Percentiles rank a stretch among this genome's conserved stretches.
Evolutionary conservation across 1,140 invertebrate species (phyloP).

Genomic region (Hesperophylax magnus): DNA sequence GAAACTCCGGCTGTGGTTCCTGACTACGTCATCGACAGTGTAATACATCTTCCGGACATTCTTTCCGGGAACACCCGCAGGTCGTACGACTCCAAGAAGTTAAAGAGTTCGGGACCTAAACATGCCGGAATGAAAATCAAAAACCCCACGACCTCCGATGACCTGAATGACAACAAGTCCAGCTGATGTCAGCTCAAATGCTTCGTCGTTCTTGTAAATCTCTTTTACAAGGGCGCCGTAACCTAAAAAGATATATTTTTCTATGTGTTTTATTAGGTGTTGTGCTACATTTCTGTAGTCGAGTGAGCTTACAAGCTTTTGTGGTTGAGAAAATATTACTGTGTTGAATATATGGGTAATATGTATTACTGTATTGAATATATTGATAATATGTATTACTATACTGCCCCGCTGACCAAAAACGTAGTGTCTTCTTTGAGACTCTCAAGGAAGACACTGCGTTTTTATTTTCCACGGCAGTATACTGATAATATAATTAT

Average conservation of each 20-base stretch:
- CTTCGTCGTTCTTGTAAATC: slow-evolving; percentile 12
- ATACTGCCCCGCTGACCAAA: no score
- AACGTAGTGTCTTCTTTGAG: no score
- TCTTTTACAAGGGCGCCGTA: slow-evolving; percentile 40
- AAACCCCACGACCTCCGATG: neutral
- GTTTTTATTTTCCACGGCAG: no score
- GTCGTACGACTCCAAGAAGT: no score
- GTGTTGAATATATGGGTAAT: no score
- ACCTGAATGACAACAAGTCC: slow-evolving; percentile 20
- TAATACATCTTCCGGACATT: slow-evolving; percentile 67
- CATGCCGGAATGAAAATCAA: no score
- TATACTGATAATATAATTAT: no score
- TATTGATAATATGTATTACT: no score
- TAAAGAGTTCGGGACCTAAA: no score
- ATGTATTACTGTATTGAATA: no score
- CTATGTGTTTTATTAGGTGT: neutral
- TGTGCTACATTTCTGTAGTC: neutral
- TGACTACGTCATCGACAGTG: slow-evolving; percentile 68
- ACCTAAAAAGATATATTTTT: slow-evolving; percentile 37
- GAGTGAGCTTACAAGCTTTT: slow-evolving; percentile 10
- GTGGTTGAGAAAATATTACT: neutral
- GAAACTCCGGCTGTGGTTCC: slow-evolving; percentile 64
- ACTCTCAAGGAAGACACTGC: no score
- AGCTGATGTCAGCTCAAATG: slow-evolving; percentile 46
- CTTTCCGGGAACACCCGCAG: slow-evolving; percentile 61